Evolutionary conservation across 2,888 invertebrate genomes (phyloP).

Genomic region (Troglohyphantes excavatus): DNA sequence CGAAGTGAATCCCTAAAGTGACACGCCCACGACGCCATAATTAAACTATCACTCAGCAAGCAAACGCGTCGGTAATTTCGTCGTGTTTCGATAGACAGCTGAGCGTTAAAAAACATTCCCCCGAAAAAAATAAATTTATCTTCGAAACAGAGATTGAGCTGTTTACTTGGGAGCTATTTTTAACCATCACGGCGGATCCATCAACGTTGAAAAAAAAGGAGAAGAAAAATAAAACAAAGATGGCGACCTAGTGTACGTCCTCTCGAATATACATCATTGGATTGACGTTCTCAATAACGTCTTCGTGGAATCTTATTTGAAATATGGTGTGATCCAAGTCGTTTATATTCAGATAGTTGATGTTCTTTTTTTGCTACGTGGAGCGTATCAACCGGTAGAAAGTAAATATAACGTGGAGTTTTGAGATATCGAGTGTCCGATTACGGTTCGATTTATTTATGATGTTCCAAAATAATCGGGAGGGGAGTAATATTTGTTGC

Average conservation of each 20-base stretch:
- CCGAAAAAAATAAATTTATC: too few relatives aligned
- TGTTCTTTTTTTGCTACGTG: background rate
- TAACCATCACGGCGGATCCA: too few relatives aligned
- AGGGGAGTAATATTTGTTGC: too few relatives aligned
- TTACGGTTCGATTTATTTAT: background rate
- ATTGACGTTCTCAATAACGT: slow-evolving; percentile 42
- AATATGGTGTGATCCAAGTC: slow-evolving; percentile 35
- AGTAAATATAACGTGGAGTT: background rate
- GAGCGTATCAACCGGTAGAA: background rate
- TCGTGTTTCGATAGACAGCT: too few relatives aligned
- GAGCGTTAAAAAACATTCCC: too few relatives aligned
- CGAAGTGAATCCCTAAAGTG: too few relatives aligned
- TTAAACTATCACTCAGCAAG: too few relatives aligned
- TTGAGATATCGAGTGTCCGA: background rate
- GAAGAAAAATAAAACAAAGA: background rate
- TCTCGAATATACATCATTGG: slow-evolving; percentile 43
- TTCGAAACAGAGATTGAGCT: too few relatives aligned
- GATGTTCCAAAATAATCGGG: background rate
- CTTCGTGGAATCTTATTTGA: slow-evolving; percentile 35
- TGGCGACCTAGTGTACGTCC: background rate
- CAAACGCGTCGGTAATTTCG: too few relatives aligned
- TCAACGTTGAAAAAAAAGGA: background rate
- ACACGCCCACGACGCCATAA: too few relatives aligned
- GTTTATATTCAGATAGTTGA: slow-evolving; percentile 36
- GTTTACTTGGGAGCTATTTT: too few relatives aligned